A percentile compares a stretch with the other conserved stretches of the same genome.
Evolutionary conservation across 2,797 vertebrate species (phyloP).

Genomic region (Euthynnus affinis): DNA sequence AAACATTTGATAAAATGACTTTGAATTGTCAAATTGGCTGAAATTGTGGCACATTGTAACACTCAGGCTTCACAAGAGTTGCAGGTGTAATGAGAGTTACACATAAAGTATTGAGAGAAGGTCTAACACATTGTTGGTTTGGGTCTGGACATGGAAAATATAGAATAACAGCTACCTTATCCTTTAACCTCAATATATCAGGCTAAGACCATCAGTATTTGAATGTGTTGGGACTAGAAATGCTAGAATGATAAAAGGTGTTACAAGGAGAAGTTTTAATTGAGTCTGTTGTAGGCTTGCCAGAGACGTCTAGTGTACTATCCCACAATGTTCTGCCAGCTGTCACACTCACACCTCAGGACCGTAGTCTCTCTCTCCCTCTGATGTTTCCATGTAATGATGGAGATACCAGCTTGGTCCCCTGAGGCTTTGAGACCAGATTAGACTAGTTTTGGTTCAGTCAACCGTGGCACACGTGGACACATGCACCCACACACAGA

Average conservation of each 20-base stretch:
- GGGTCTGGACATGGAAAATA: neutral
- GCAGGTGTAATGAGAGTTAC: too few relatives aligned
- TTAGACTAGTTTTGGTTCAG: constrained; percentile 53
- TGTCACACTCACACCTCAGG: constrained; percentile 29
- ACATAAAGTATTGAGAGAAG: neutral
- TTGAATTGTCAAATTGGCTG: too few relatives aligned
- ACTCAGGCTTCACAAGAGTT: too few relatives aligned
- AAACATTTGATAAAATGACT: too few relatives aligned
- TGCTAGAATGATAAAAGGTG: neutral
- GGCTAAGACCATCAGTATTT: neutral
- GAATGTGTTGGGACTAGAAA: neutral
- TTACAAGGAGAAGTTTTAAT: neutral
- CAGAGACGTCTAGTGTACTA: neutral
- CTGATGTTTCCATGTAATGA: constrained; percentile 37
- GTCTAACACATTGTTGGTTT: too few relatives aligned
- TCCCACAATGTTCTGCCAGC: constrained; percentile 22
- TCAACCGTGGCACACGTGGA: constrained; percentile 36
- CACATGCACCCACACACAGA: constrained; percentile 25
- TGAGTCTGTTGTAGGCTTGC: neutral
- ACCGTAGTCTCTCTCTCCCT: neutral
- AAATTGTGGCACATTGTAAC: too few relatives aligned
- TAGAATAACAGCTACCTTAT: too few relatives aligned
- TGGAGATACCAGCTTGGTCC: constrained; percentile 49
- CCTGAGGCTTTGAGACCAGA: constrained; percentile 58
- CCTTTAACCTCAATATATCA: neutral